These are phyloP conservation scores for Anoplophora glabripennis DNA, from an alignment of 1,140 invertebrate genomes.

Conservation along the genomic window DNA sequence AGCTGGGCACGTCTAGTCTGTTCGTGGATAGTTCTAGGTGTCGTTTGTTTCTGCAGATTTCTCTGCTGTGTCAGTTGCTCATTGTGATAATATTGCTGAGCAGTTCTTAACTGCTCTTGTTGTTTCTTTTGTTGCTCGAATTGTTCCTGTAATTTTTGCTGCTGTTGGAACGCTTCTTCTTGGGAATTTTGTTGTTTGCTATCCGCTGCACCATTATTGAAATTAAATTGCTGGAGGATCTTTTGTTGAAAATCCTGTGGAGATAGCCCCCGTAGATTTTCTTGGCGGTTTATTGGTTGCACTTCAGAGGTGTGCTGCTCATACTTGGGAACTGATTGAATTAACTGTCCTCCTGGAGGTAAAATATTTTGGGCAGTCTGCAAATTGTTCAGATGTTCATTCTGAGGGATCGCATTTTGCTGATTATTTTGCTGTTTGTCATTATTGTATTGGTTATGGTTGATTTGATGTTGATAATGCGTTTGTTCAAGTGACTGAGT, in stretches of 20 bases:
- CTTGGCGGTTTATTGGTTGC: slow-evolving; percentile 27
- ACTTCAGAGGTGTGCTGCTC: slow-evolving; percentile 69
- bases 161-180: neutral
- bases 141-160: neutral
- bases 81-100: slow-evolving; percentile 6
- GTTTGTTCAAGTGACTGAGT: slow-evolving; percentile 25
- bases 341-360: slow-evolving; percentile 62
- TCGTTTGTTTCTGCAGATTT: neutral
- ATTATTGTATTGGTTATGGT: slow-evolving; percentile 21
- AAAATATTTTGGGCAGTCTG: slow-evolving; percentile 46
- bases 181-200: neutral
- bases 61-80: neutral
- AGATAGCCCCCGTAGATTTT: slow-evolving; percentile 6
- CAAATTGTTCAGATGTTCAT: slow-evolving; percentile 32
- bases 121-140: neutral
- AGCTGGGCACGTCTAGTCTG: neutral
- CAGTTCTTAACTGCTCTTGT: slow-evolving; percentile 9
- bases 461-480: slow-evolving; percentile 31
- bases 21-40: neutral
- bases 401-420: slow-evolving; percentile 47
- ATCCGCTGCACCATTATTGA: slow-evolving; percentile 15
- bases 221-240: slow-evolving; percentile 27
- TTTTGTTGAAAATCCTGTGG: slow-evolving; percentile 27
- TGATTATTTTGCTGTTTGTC: slow-evolving; percentile 23
- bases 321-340: slow-evolving; percentile 70